phyloP scores from a whole-genome alignment of 2,113 vertebrate genomes.

The Dicentrarchus labrax region DNA sequence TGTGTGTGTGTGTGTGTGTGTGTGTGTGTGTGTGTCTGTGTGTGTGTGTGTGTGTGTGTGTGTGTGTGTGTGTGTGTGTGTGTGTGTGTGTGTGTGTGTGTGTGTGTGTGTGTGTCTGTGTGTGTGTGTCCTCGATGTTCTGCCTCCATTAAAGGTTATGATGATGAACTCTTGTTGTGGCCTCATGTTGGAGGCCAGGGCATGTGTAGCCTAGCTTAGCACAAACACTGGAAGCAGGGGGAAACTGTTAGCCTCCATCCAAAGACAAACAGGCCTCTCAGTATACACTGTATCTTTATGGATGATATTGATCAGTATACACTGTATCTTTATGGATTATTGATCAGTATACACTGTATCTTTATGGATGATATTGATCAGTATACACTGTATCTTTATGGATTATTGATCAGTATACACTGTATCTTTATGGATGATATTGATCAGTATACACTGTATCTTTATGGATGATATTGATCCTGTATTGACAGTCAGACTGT shows the following conservation, averaged over 20 bases:
- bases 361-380: too few relatives aligned
- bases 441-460: too few relatives aligned
- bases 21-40: constrained; percentile 29
- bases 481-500: too few relatives aligned
- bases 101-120: not conserved
- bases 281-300: too few relatives aligned
- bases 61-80: too few relatives aligned
- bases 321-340: too few relatives aligned
- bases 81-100: constrained; percentile 12
- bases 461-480: too few relatives aligned
- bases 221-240: not conserved
- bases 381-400: too few relatives aligned
- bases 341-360: too few relatives aligned
- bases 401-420: too few relatives aligned
- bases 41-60: not conserved
- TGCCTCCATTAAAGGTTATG: not conserved
- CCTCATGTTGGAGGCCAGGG: not conserved
- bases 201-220: constrained; percentile 1
- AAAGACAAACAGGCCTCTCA: not conserved
- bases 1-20: not conserved
- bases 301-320: too few relatives aligned
- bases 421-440: too few relatives aligned
- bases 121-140: not conserved
- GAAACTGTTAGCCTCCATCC: not conserved
- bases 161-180: not conserved